Percentiles rank a stretch among this genome's conserved stretches.
These are phyloP conservation scores for Eristalinus sepulchralis DNA, from an alignment of 2,888 invertebrate species.

Conservation along the genomic window DNA sequence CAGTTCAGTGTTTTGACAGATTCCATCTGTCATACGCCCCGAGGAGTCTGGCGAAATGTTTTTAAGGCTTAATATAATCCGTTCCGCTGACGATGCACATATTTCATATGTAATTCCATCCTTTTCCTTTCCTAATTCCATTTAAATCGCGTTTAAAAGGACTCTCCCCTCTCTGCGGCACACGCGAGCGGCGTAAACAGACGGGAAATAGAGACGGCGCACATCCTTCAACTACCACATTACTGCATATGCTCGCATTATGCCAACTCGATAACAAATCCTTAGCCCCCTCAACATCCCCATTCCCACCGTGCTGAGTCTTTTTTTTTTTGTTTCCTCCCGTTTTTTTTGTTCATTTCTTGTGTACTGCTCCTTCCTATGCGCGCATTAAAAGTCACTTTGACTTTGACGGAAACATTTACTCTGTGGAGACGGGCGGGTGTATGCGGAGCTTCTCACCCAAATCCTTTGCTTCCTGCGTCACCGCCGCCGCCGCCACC, in stretches of 20 bases:
- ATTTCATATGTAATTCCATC: constrained; percentile 33
- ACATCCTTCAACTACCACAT: constrained; percentile 53
- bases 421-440: constrained; percentile 2
- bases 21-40: constrained; percentile 2
- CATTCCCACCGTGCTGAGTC: not conserved
- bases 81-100: constrained; percentile 9
- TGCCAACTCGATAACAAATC: constrained; percentile 68
- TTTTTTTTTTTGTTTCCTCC: not conserved
- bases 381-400: constrained; percentile 69
- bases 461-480: constrained; percentile 9
- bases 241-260: constrained; percentile 58
- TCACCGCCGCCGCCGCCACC: not conserved
- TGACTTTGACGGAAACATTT: constrained; percentile 68
- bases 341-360: constrained; percentile 1
- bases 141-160: constrained; percentile 33
- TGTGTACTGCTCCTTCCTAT: constrained; percentile 30
- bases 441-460: not conserved
- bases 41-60: not conserved
- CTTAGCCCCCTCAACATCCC: too few relatives aligned
- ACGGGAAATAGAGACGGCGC: not conserved
- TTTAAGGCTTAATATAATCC: constrained; percentile 19
- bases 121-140: constrained; percentile 20
- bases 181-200: not conserved
- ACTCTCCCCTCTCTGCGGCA: not conserved
- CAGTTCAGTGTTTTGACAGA: not conserved